phyloP scores from a whole-genome alignment of 1,140 invertebrate genomes.

The Ericerus pela region DNA sequence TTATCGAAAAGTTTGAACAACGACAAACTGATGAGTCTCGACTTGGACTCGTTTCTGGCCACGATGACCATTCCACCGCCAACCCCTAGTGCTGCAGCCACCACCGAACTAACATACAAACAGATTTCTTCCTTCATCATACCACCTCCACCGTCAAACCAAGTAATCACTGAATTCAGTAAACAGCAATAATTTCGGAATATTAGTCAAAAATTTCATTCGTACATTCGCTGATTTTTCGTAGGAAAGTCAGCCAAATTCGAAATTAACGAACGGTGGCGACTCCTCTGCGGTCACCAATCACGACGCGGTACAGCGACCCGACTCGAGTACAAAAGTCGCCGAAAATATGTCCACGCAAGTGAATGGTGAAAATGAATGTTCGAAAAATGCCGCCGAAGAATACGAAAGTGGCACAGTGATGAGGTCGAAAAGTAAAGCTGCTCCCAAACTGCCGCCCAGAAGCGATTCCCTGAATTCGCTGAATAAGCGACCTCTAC shows the following conservation, averaged over 20 bases:
- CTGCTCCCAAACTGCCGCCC: slow-evolving; percentile 15
- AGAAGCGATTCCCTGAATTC: slow-evolving; percentile 12
- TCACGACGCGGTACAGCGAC: background rate
- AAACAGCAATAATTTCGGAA: too few relatives aligned
- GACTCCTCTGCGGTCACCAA: background rate
- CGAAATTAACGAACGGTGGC: background rate
- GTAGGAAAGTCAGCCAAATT: background rate
- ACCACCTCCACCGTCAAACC: slow-evolving; percentile 50
- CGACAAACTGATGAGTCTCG: slow-evolving; percentile 28
- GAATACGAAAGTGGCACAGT: slow-evolving; percentile 62
- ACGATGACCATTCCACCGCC: slow-evolving; percentile 64
- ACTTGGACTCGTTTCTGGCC: slow-evolving; percentile 66
- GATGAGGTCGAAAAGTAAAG: slow-evolving; percentile 42
- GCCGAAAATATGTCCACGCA: slow-evolving; percentile 11
- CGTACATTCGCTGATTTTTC: too few relatives aligned
- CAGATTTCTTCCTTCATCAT: slow-evolving; percentile 67
- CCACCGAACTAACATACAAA: slow-evolving; percentile 54
- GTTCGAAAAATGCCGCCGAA: slow-evolving; percentile 60
- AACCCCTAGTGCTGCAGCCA: slow-evolving; percentile 45
- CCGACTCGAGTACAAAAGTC: background rate
- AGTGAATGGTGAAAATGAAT: slow-evolving; percentile 28
- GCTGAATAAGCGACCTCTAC: slow-evolving; percentile 44
- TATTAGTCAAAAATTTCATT: too few relatives aligned
- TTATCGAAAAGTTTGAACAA: slow-evolving; percentile 27
- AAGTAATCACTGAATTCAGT: too few relatives aligned